phyloP scores from a whole-genome alignment of 2,797 vertebrate species.

The Helarctos malayanus region DNA sequence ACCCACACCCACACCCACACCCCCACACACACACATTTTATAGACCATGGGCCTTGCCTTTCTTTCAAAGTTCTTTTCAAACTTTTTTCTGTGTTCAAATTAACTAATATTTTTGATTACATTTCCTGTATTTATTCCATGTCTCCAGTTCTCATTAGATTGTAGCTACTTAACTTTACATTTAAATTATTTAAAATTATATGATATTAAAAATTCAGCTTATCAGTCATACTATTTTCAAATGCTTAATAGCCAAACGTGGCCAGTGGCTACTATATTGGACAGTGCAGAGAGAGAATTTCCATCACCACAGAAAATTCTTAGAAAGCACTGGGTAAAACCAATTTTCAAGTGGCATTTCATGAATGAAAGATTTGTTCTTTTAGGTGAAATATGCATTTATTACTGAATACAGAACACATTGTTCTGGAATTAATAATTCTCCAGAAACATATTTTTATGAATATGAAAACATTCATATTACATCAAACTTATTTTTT shows the following conservation, averaged over 20 bases:
- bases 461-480: background rate
- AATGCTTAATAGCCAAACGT: background rate
- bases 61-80: background rate
- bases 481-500: background rate
- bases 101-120: background rate
- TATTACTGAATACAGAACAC: background rate
- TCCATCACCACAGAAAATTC: background rate
- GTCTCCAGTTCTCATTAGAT: background rate
- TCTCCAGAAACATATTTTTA: background rate
- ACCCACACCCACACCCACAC: too few species aligned
- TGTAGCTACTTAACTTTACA: background rate
- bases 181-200: constrained; percentile 3
- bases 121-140: background rate
- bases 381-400: background rate
- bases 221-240: background rate
- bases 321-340: background rate
- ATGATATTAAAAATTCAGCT: background rate
- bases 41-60: background rate
- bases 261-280: background rate
- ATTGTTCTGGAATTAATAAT: background rate
- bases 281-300: background rate
- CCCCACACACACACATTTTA: background rate
- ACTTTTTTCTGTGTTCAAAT: background rate
- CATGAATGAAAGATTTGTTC: background rate
- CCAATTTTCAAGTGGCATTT: background rate